Evolutionary conservation across 1,140 invertebrate genomes (phyloP), one percentile per base, ranked within the genome.

Genomic region (Lepeophtheirus salmonis): DNA sequence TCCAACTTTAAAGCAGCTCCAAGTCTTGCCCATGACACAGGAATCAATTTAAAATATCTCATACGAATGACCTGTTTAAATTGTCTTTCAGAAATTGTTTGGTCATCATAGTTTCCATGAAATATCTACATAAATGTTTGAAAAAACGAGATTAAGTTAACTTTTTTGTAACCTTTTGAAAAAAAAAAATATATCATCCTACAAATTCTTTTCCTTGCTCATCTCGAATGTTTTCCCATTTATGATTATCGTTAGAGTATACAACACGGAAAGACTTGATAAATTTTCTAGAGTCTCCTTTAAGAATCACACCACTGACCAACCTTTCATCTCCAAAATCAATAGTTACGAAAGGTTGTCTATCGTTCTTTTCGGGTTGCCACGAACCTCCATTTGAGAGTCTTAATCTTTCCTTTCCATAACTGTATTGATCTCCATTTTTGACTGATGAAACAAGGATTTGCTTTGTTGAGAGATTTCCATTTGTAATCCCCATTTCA

Each of bases 11-110:
- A 21, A 2, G 18, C 52, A 10, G n/a, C 6, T 21, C 20, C 23
- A n/a, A n/a, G n/a, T 54, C 16, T 18, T 20, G 20, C 2, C 52
- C 52, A 54, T 20, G 20, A 14, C 17, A 54, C 18, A n/a, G 52
- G 52, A 54, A 54, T 13, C 4, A 54, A 12, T 24, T 54, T 54
- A n/a, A 54, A 20, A 23, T 54, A 54, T 20, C 52, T 14, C 10
- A 24, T 24, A 21, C 52, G 52, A 54, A 54, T 54, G n/a, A 20
- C 18, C 52, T 24, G n/a, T 23, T 20, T 20, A 24, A 54, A 54
- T 4, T 20, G 21, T 12, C 23, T 18, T 23, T 21, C 20, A 12
- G 3, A 14, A 14, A 54, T 20, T 20, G 22, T 21, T 14, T n/a
- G 23, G 20, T 20, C 20, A 17, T 54, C 22, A 18, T 20, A n/a